phyloP scores from a whole-genome alignment of 1,140 invertebrate genomes.

The Dreissena rostriformis region DNA sequence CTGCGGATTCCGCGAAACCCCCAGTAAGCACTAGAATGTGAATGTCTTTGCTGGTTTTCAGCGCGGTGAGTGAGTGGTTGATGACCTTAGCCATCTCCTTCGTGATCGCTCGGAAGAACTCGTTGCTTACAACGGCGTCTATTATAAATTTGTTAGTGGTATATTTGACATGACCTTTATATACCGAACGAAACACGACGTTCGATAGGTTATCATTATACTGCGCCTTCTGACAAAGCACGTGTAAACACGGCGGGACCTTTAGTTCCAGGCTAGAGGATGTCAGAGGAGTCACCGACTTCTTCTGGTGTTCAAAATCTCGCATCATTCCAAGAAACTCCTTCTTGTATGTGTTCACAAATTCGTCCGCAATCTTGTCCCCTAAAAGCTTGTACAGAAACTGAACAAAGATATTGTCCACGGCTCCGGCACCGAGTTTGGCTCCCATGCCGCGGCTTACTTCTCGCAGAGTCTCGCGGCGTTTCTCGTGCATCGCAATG shows the following conservation, averaged over 20 bases:
- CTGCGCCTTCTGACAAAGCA: constrained; percentile 43
- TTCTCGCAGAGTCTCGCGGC: constrained; percentile 32
- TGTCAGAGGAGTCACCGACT: constrained; percentile 18
- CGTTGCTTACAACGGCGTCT: constrained; percentile 47
- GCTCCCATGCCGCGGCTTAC: constrained; percentile 25
- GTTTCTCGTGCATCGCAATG: constrained; percentile 46
- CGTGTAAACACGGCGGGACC: constrained; percentile 31
- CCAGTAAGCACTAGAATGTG: constrained; percentile 27
- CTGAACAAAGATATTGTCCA: constrained; percentile 50
- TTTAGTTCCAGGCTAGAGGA: constrained; percentile 26
- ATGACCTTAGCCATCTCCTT: constrained; percentile 43
- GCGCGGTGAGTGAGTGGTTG: constrained; percentile 1
- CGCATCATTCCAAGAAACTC: constrained; percentile 49
- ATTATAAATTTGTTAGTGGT: constrained; percentile 21
- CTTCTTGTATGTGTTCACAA: constrained; percentile 26
- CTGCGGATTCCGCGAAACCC: constrained; percentile 43
- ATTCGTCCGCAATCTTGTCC: constrained; percentile 33
- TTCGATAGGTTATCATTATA: constrained; percentile 43
- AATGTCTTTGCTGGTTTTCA: constrained; percentile 33
- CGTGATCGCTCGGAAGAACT: constrained; percentile 48
- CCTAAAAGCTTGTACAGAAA: constrained; percentile 50
- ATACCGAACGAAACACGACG: constrained; percentile 38
- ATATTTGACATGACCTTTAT: constrained; percentile 40
- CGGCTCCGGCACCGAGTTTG: constrained; percentile 29
- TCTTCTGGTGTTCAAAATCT: constrained; percentile 42